A percentile compares a stretch with the other conserved stretches of the same genome.
Evolutionary conservation across 53 echinoderm and acorn worm genomes (phyloP).

Genomic region (Hippasteria phrygiana): DNA sequence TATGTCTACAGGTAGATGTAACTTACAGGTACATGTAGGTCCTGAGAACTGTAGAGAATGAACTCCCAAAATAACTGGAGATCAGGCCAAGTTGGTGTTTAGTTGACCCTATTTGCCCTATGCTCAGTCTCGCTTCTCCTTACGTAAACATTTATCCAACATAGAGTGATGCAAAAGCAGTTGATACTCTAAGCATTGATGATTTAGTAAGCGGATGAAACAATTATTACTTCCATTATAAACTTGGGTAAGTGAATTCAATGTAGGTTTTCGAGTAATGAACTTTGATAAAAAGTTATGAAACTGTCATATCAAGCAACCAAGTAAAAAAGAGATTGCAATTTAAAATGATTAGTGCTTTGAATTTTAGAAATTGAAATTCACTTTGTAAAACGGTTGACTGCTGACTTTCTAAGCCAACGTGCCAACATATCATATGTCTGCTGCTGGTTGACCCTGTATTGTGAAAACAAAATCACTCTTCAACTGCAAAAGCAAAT

Average conservation of each 20-base stretch:
- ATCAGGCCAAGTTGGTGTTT: conserved; percentile 15
- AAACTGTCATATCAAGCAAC: background rate
- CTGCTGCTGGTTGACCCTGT: conserved; percentile 32
- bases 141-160: conserved; percentile 45
- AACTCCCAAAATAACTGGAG: background rate
- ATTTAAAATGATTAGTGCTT: background rate
- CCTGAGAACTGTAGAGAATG: background rate
- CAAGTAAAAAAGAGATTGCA: background rate
- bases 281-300: background rate
- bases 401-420: background rate
- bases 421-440: conserved; percentile 33
- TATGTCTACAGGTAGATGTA: background rate
- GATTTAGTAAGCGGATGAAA: conserved; percentile 42
- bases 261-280: background rate
- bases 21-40: background rate
- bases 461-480: conserved; percentile 33
- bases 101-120: background rate
- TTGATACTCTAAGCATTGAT: background rate
- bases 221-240: background rate
- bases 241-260: background rate
- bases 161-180: background rate
- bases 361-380: background rate
- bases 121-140: background rate
- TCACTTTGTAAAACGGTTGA: background rate
- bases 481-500: conserved; percentile 63